Conservation (phyloP, 2,113 vertebrate genomes). For the Nyctereutes procyonoides region DNA sequence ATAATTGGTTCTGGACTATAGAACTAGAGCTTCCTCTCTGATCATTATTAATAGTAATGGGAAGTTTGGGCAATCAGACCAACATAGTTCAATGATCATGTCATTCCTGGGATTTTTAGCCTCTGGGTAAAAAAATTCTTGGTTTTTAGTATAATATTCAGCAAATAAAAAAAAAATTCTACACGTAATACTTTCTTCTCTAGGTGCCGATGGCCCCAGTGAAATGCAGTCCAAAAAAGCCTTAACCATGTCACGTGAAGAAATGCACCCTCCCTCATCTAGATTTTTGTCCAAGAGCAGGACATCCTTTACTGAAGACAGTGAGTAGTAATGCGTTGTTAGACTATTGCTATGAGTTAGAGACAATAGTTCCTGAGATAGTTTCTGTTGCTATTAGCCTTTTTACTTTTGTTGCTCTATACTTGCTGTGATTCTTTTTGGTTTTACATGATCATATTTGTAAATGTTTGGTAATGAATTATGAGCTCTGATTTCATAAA, state of each 20-base stretch:
- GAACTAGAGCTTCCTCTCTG: background rate
- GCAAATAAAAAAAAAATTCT: background rate
- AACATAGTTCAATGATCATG: background rate
- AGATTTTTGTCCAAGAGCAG: constrained; percentile 23
- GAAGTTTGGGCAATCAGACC: background rate
- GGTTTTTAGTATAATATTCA: constrained; percentile 40
- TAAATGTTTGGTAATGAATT: constrained; percentile 24
- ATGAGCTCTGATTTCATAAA: background rate
- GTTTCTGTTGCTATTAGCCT: background rate
- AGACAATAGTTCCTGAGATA: background rate
- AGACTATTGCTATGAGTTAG: background rate
- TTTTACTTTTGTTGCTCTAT: constrained; percentile 1
- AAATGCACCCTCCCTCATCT: background rate
- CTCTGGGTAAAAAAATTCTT: background rate
- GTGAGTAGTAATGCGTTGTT: constrained; percentile 23
- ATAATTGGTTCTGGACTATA: background rate
- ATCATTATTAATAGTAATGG: background rate
- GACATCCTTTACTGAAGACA: constrained; percentile 43
- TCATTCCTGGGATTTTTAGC: constrained; percentile 22
- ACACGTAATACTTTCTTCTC: constrained; percentile 37
- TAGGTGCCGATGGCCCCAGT: constrained; percentile 72
- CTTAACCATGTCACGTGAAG: background rate
- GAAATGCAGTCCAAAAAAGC: constrained; percentile 52
- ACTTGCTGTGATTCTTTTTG: background rate
- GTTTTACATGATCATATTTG: background rate